Percentiles rank a stretch among this genome's conserved stretches.
Conservation (phyloP, 2,888 invertebrate species). For the Pogonocherus hispidulus region DNA sequence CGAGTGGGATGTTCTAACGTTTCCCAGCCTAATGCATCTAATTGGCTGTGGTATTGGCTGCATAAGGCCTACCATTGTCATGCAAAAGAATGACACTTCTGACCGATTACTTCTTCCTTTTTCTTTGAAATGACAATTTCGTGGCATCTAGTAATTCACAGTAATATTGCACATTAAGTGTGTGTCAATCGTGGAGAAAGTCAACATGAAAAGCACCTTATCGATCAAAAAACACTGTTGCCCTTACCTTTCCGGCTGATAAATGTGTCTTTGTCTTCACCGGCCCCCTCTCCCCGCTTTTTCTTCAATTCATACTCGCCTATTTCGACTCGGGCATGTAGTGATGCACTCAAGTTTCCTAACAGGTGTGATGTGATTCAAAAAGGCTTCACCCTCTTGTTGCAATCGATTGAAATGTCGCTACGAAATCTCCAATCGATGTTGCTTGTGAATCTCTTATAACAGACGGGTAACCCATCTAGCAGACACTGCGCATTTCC, state of each 20-base stretch:
- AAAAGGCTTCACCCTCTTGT: too few relatives aligned
- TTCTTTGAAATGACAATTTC: slow-evolving; percentile 23
- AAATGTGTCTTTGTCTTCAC: slow-evolving; percentile 9
- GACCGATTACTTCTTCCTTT: not conserved
- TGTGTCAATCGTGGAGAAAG: slow-evolving; percentile 13
- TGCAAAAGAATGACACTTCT: slow-evolving; percentile 19
- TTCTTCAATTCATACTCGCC: slow-evolving; percentile 5
- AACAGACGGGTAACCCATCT: not conserved
- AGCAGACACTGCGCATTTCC: not conserved
- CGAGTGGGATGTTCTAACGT: slow-evolving; percentile 45
- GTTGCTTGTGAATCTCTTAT: not conserved
- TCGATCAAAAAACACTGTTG: too few relatives aligned
- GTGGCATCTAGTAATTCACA: slow-evolving; percentile 16
- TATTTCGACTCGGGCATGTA: not conserved
- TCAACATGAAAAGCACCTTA: too few relatives aligned
- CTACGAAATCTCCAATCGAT: slow-evolving; percentile 8
- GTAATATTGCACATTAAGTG: slow-evolving; percentile 18
- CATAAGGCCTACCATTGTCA: slow-evolving; percentile 33
- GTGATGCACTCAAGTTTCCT: not conserved
- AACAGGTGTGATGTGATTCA: not conserved
- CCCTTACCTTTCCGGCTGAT: slow-evolving; percentile 2
- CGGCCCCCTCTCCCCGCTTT: not conserved
- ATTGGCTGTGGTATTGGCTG: slow-evolving; percentile 9
- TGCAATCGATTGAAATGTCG: too few relatives aligned
- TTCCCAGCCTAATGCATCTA: slow-evolving; percentile 26